Evolutionary conservation across 2,113 vertebrate genomes (phyloP).

Genomic region (Panthera tigris): DNA sequence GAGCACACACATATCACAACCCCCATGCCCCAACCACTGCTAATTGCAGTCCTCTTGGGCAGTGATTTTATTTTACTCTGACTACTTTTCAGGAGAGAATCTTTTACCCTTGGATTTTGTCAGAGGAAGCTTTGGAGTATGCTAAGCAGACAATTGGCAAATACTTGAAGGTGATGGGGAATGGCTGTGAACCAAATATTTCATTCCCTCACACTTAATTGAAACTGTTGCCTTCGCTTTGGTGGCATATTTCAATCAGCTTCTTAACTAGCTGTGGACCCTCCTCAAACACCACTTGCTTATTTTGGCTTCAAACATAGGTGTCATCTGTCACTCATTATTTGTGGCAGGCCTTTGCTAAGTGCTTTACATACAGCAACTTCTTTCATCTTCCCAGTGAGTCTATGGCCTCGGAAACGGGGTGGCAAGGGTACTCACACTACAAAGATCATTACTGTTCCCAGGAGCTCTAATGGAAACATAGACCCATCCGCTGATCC

Average conservation of each 20-base stretch:
- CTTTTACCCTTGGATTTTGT: not conserved
- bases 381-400: not conserved
- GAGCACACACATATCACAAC: not conserved
- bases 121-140: not conserved
- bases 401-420: not conserved
- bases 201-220: not conserved
- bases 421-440: not conserved
- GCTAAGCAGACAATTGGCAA: not conserved
- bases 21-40: not conserved
- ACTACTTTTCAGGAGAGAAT: not conserved
- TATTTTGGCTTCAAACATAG: not conserved
- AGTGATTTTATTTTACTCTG: not conserved
- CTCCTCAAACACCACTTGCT: not conserved
- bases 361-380: not conserved
- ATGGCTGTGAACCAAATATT: not conserved
- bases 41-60: not conserved
- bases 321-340: not conserved
- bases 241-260: not conserved
- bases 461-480: not conserved
- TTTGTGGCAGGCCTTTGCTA: not conserved
- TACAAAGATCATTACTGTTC: not conserved
- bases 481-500: not conserved
- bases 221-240: not conserved
- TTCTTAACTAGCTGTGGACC: not conserved
- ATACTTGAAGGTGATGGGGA: not conserved